Evolutionary conservation across 2,797 vertebrate genomes (phyloP), one percentile per base, ranked within the genome.

Genomic region (Hemitrygon akajei): DNA sequence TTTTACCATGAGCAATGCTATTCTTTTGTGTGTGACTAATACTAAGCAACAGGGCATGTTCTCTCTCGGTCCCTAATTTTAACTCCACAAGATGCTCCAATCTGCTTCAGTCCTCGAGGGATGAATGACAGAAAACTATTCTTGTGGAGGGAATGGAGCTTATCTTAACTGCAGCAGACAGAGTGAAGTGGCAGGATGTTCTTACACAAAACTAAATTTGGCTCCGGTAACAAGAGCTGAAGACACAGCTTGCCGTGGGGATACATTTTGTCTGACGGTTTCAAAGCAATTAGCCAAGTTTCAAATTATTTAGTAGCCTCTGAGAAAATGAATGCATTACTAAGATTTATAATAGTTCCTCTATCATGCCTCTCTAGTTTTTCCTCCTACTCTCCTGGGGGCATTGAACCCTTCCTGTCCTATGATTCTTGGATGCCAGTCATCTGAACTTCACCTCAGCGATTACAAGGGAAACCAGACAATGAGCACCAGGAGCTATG

Each of bases 261-360:
- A 11, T 89, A 37, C 66, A 89, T 89, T 69, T 89, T 89, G 63
- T 89, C 63, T 89, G 86, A 69, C 18, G 18, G 86, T 69, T 89
- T 89, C 86, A 69, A 34, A 89, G 63, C 60, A 89, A 89, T 89
- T 89, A 89, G 86, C 86, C 60, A 37, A 89, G 86, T 20, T 66
- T 89, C 86, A 89, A 89, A 89, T 89, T 20, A 69, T 89, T 89
- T 69, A 69, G 63, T 63, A 69, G 86, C 86, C 86, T 89, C 86
- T 89, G 86, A 89, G 86, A 89, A 89, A 89, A 34, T 89, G 86
- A 89, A 69, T 89, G n/a, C 86, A 89, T 69, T 89, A 89, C 60
- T 69, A 89, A 89, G 63, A 89, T 89, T 89, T 89, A 89, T 89
- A 69, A 69, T 69, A 89, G 86, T 69, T 89, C 34, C 63, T 69